Evolutionary conservation across 1,140 invertebrate genomes (phyloP).

Genomic region (Drosophila jambulina): DNA sequence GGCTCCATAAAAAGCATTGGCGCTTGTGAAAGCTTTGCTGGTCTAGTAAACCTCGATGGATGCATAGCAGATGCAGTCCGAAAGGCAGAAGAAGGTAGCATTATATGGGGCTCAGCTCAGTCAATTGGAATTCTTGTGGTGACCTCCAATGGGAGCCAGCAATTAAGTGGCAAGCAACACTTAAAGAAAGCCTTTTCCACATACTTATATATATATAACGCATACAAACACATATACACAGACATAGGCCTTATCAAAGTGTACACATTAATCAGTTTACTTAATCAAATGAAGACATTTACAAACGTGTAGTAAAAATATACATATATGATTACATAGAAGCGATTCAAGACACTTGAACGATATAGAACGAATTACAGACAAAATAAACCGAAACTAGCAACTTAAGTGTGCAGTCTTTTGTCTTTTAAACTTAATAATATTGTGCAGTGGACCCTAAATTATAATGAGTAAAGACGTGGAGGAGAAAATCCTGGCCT

Average conservation of each 20-base stretch:
- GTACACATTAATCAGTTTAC: slow-evolving; percentile 37
- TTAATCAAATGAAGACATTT: slow-evolving; percentile 42
- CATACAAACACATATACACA: neutral
- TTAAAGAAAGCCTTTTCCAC: slow-evolving; percentile 8
- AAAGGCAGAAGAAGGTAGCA: neutral
- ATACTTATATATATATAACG: neutral
- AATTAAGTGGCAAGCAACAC: neutral
- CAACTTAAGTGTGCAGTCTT: neutral
- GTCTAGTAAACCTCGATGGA: slow-evolving; percentile 9
- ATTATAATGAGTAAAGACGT: neutral
- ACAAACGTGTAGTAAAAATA: slow-evolving; percentile 28
- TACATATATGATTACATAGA: slow-evolving; percentile 20
- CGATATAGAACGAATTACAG: neutral
- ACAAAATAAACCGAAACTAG: slow-evolving; percentile 1
- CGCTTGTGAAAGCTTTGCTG: slow-evolving; percentile 8
- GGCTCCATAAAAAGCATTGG: slow-evolving; percentile 6
- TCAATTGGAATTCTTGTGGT: slow-evolving; percentile 25
- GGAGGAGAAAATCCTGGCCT: neutral
- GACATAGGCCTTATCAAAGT: slow-evolving; percentile 30
- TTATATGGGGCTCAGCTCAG: neutral
- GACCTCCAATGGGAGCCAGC: slow-evolving; percentile 1
- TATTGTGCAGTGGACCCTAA: slow-evolving; percentile 10
- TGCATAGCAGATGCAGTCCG: neutral
- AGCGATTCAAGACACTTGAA: slow-evolving; percentile 6
- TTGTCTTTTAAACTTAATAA: slow-evolving; percentile 5